These are phyloP conservation scores for Acropternis orthonyx DNA, from an alignment of 2,797 vertebrate genomes.

Conservation along the genomic window DNA sequence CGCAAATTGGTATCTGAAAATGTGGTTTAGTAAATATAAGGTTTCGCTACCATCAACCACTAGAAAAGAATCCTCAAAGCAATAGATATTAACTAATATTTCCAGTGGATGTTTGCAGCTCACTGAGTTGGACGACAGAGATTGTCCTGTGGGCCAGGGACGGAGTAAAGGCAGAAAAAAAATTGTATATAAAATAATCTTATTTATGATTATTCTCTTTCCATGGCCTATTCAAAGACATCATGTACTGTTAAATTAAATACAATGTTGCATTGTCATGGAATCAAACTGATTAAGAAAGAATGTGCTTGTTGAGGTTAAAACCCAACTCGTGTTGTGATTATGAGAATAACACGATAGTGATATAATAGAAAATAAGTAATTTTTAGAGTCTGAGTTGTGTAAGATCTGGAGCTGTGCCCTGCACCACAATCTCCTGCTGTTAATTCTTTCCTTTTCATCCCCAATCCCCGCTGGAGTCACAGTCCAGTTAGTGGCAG, in stretches of 20 bases:
- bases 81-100: not conserved
- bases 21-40: not conserved
- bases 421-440: not conserved
- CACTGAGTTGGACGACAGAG: not conserved
- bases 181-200: not conserved
- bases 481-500: not conserved
- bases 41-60: not conserved
- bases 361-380: not conserved
- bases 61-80: not conserved
- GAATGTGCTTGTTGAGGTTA: not conserved
- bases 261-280: not conserved
- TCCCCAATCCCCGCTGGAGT: not conserved
- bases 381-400: not conserved
- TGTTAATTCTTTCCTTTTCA: not conserved
- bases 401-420: not conserved
- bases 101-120: not conserved
- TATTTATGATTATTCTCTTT: not conserved
- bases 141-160: not conserved
- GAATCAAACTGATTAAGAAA: not conserved
- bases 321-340: not conserved
- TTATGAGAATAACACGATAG: not conserved
- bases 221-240: not conserved
- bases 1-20: not conserved
- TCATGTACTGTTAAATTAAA: not conserved
- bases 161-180: rapidly evolving